A percentile compares a stretch with the other conserved stretches of the same genome.
Conservation (phyloP, 1,140 invertebrate species). For the Neodiprion lecontei region DNA sequence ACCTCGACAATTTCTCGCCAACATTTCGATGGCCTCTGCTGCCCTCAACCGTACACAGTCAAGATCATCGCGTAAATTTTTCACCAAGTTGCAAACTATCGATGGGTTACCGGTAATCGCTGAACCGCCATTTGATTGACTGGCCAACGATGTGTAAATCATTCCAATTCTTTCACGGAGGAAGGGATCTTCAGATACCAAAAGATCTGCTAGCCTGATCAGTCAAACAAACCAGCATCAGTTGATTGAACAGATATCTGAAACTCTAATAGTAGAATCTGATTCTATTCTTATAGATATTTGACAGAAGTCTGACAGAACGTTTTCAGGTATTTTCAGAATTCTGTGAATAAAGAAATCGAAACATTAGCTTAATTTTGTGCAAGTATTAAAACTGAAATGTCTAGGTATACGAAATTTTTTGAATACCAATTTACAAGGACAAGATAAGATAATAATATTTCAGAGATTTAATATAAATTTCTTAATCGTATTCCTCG, state of each 20-base stretch:
- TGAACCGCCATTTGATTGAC: conserved; percentile 33
- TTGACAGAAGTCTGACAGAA: too few species aligned
- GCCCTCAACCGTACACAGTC: conserved; percentile 33
- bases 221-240: neutral
- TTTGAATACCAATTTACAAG: too few species aligned
- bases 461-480: too few species aligned
- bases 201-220: conserved; percentile 33
- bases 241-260: neutral
- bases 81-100: conserved; percentile 31
- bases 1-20: conserved; percentile 22
- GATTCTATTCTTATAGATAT: too few species aligned
- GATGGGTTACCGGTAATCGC: conserved; percentile 32
- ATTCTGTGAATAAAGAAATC: too few species aligned
- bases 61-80: conserved; percentile 33
- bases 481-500: too few species aligned
- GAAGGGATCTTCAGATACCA: conserved; percentile 37
- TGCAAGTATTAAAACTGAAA: too few species aligned
- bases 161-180: conserved; percentile 37
- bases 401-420: too few species aligned
- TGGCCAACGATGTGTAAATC: conserved; percentile 34
- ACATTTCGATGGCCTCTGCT: conserved; percentile 31
- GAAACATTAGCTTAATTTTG: too few species aligned
- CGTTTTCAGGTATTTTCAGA: too few species aligned
- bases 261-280: neutral
- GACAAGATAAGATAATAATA: too few species aligned